phyloP scores from a whole-genome alignment of 2,797 vertebrate genomes.

The Phrynocephalus guinanensis region DNA sequence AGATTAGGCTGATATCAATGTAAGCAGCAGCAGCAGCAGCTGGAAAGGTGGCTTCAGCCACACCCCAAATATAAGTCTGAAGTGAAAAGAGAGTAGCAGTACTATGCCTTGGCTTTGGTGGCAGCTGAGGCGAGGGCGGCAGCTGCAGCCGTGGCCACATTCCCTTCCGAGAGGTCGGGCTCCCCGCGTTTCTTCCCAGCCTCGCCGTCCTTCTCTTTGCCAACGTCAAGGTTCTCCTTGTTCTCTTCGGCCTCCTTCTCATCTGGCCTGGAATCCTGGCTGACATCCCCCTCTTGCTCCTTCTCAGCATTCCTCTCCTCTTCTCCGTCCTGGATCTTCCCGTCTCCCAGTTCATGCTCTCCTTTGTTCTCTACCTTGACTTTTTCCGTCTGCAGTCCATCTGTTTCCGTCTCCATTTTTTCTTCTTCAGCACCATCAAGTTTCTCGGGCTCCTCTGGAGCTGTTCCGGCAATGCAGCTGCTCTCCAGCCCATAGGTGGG shows the following conservation, averaged over 20 bases:
- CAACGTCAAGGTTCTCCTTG: slow-evolving; percentile 84
- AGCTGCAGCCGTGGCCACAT: slow-evolving; percentile 95
- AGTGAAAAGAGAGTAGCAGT: no score
- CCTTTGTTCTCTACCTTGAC: slow-evolving; percentile 82
- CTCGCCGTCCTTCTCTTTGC: slow-evolving; percentile 84
- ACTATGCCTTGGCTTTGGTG: slow-evolving; percentile 93
- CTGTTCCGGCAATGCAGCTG: slow-evolving; percentile 95
- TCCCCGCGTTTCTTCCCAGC: slow-evolving; percentile 90
- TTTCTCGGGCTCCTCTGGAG: slow-evolving; percentile 93
- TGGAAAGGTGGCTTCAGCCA: no score
- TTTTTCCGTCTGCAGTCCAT: slow-evolving; percentile 90
- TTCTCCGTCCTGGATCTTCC: slow-evolving; percentile 74
- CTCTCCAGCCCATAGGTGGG: slow-evolving; percentile 92
- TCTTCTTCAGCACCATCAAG: slow-evolving; percentile 87
- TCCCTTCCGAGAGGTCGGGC: slow-evolving; percentile 93
- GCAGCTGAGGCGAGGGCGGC: slow-evolving; percentile 96
- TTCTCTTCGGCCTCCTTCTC: slow-evolving; percentile 89
- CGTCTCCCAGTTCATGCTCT: slow-evolving; percentile 73
- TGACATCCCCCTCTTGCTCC: no score
- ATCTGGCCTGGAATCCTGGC: no score
- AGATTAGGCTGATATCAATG: no score
- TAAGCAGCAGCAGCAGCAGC: no score
- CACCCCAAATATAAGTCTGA: no score
- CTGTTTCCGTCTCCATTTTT: slow-evolving; percentile 91
- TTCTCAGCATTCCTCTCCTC: no score